Evolutionary conservation across 1,140 invertebrate species (phyloP).

Genomic region (Spodoptera frugiperda): DNA sequence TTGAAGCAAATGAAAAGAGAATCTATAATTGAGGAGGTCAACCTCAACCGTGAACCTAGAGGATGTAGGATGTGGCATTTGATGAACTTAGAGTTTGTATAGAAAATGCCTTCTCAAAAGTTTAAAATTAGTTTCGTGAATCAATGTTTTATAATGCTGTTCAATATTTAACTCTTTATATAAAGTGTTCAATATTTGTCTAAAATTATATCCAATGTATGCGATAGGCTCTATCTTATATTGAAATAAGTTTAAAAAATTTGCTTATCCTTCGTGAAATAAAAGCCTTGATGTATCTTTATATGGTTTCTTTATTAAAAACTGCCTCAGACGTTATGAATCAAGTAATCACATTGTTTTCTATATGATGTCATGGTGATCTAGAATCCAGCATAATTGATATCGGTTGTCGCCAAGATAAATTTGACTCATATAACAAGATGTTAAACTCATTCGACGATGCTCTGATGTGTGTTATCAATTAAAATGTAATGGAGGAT

Average conservation of each 20-base stretch:
- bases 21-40: conserved; percentile 66
- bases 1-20: conserved; percentile 69
- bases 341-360: conserved; percentile 32
- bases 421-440: conserved; percentile 31
- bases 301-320: background rate
- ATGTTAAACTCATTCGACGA: background rate
- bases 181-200: no score
- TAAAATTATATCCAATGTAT: no score
- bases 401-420: conserved; percentile 17
- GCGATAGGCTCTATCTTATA: no score
- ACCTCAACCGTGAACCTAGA: background rate
- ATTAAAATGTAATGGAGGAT: conserved; percentile 6
- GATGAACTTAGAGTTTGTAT: background rate
- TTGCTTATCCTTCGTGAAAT: no score
- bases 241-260: no score
- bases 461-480: conserved; percentile 3
- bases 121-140: background rate
- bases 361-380: conserved; percentile 38
- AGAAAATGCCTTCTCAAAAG: background rate
- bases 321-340: background rate
- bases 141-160: no score
- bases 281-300: no score
- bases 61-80: conserved; percentile 50
- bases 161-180: no score
- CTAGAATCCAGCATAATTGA: conserved; percentile 31